Base-by-base conservation (phyloP, 2,797 vertebrate genomes). In the Nannoperca obscura region DNA sequence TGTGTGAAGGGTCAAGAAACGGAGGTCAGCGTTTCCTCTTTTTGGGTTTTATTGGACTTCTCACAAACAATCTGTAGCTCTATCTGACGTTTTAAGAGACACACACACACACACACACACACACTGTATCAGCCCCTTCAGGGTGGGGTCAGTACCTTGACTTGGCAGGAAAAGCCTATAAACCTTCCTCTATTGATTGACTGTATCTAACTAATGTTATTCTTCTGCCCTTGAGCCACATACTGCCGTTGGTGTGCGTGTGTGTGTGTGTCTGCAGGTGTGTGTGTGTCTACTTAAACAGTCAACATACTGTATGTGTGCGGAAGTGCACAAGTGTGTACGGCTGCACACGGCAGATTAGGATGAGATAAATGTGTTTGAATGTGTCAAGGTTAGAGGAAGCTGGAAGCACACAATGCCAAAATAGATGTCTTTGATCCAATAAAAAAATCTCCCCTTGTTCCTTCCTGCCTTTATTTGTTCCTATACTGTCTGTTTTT, bases 281-380 rank as follows among this genome's bases (percentile, higher is more conserved):
- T 49, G 58, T 52, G 72, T 72, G 67, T 63, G 27, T 75, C 30
- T 57, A 13, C 15, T 57, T 57, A 15, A 34, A 63, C 62, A 55
- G 71, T 64, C 46, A 30, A 66, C 59, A 11, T 27, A 38, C 36
- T 38, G 36, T 38, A 22, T 57, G 71, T 64, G 81, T 81, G 17
- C 19, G 69, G 17, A 47, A 27, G 13, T 76, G 81, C 59, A 64
- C 69, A 71, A 15, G 13, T 72, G 77, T 54, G 47, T 76, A 58
- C 40, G 27, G 49, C 58, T 72, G 58, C 63, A 32, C 64, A 78
- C 68, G 88, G 78, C 72, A 91, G 86, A 93, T 91, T 90, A 91
- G 86, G 82, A 76, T 80, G 73, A 88, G 84, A 93, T 95, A 89
- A 91, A 89, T 94, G 88, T 84, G 85, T 93, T 91, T 90, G 86